phyloP scores from a whole-genome alignment of 2,888 invertebrate genomes.

The Drosophila differens region DNA sequence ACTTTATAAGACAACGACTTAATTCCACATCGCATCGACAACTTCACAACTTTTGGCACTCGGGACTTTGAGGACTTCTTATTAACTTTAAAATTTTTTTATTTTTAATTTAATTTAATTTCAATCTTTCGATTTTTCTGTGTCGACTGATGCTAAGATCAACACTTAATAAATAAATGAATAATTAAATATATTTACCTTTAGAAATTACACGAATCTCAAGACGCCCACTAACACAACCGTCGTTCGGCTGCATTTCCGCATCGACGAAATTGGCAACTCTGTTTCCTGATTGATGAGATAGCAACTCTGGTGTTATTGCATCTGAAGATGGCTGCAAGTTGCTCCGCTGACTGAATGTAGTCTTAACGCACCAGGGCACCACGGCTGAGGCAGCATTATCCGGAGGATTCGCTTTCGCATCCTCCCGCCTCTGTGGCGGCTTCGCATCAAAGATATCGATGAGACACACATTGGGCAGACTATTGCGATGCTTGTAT shows the following conservation, averaged over 20 bases:
- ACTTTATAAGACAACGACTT: neutral
- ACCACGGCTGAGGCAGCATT: neutral
- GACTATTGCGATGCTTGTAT: constrained; percentile 81
- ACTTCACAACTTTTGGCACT: neutral
- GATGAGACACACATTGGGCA: constrained; percentile 83
- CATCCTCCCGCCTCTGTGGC: constrained; percentile 3
- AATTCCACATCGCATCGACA: neutral
- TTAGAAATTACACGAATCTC: constrained; percentile 92
- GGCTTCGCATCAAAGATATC: constrained; percentile 64
- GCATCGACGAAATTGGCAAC: constrained; percentile 18
- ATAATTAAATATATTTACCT: constrained; percentile 51
- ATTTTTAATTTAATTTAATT: no score
- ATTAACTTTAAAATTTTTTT: neutral
- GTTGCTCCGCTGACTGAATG: constrained; percentile 52
- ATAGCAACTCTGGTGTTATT: constrained; percentile 10
- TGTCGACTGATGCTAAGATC: no score
- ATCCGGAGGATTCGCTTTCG: neutral
- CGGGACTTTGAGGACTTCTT: neutral
- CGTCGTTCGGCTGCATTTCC: constrained; percentile 80
- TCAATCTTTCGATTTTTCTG: no score
- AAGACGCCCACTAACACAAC: constrained; percentile 90
- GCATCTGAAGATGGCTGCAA: constrained; percentile 30
- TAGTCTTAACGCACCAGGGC: constrained; percentile 64
- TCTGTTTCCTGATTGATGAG: constrained; percentile 3
- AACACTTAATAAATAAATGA: neutral